Conservation (phyloP, 1,140 invertebrate species). For the Leptopilina boulardi region DNA sequence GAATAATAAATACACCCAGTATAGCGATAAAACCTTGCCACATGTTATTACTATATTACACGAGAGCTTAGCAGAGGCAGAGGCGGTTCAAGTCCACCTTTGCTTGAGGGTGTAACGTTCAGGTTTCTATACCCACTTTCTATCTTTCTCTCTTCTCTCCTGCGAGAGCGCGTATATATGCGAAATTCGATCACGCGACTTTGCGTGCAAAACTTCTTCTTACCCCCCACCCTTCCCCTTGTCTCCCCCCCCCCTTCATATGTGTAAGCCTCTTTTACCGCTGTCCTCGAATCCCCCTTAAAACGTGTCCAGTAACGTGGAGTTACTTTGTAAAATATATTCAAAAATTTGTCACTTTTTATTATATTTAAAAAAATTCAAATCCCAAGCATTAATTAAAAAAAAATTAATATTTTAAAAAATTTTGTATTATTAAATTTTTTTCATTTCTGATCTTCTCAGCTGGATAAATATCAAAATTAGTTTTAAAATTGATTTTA, state of each 20-base stretch:
- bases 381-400: no score
- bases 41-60: conserved; percentile 67
- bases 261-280: conserved; percentile 14
- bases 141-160: conserved; percentile 10
- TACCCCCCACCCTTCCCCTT: conserved; percentile 38
- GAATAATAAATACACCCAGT: conserved; percentile 64
- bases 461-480: no score
- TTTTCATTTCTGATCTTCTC: no score
- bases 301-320: not conserved
- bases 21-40: conserved; percentile 59
- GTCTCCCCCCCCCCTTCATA: conserved; percentile 33
- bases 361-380: no score
- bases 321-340: not conserved
- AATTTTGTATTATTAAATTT: no score
- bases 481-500: no score
- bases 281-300: conserved; percentile 10
- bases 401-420: no score
- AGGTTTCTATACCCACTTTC: conserved; percentile 4
- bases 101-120: not conserved
- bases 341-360: no score
- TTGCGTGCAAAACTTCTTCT: conserved; percentile 63
- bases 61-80: conserved; percentile 35
- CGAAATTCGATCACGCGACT: conserved; percentile 62
- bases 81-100: conserved; percentile 28
- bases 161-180: conserved; percentile 45